These are phyloP conservation scores for Petaurus breviceps DNA, from an alignment of 2,113 vertebrate genomes.

Conservation along the genomic window DNA sequence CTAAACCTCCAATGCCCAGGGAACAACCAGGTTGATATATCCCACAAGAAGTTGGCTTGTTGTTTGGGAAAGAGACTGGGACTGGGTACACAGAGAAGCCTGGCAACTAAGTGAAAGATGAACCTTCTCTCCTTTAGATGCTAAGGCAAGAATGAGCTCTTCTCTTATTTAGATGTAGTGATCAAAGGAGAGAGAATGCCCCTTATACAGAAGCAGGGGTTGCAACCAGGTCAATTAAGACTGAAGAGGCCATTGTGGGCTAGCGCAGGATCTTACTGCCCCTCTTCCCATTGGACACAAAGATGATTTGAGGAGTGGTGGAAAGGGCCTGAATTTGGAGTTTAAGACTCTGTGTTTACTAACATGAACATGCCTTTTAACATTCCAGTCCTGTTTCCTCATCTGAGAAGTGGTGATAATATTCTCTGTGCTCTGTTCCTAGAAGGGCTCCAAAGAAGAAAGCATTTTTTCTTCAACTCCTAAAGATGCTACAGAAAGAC, in stretches of 20 bases:
- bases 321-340: background rate
- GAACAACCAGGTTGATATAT: background rate
- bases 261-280: background rate
- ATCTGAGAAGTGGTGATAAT: background rate
- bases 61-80: background rate
- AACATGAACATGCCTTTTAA: background rate
- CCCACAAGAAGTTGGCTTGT: background rate
- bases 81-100: background rate
- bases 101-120: background rate
- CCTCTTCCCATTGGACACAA: background rate
- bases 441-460: background rate
- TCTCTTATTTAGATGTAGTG: background rate
- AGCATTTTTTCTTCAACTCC: background rate
- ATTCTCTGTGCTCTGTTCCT: background rate
- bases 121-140: background rate
- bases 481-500: background rate
- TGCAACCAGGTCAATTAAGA: background rate
- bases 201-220: background rate
- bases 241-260: background rate
- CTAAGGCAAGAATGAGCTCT: background rate
- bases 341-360: background rate
- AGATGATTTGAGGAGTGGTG: background rate
- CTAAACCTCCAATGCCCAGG: background rate
- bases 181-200: background rate
- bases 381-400: background rate